Evolutionary conservation across 1,140 invertebrate species (phyloP).

Genomic region (Penaeus japonicus): DNA sequence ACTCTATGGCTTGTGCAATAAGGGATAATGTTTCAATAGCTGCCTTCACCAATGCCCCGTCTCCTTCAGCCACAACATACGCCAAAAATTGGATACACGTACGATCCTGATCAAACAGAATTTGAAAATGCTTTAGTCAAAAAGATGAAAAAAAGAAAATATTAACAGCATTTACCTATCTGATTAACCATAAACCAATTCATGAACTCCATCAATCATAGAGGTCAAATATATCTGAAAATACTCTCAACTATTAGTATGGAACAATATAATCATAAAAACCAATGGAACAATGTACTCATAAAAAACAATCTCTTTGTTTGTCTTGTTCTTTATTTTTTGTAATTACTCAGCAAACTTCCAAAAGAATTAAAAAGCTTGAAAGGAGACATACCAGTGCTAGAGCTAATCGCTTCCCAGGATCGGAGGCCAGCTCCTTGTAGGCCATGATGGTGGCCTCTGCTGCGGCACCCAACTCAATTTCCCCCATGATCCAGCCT

Average conservation of each 20-base stretch:
- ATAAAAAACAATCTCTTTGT: no score
- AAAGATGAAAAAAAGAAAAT: background rate
- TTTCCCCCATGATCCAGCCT: constrained; percentile 40
- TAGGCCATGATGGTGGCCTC: constrained; percentile 59
- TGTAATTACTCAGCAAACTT: background rate
- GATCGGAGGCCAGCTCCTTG: constrained; percentile 55
- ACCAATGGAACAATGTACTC: no score
- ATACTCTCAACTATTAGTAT: no score
- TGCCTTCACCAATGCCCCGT: constrained; percentile 46
- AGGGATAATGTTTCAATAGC: constrained; percentile 57
- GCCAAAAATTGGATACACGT: constrained; percentile 60
- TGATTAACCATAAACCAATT: background rate
- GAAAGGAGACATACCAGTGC: constrained; percentile 46
- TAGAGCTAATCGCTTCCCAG: constrained; percentile 54
- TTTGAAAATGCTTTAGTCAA: background rate
- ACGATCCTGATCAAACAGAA: constrained; percentile 48
- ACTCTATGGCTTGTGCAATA: constrained; percentile 54
- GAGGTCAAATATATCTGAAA: no score
- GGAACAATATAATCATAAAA: no score
- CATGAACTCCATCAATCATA: background rate
- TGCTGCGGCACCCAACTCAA: constrained; percentile 54
- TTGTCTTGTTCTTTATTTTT: background rate
- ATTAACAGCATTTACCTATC: background rate
- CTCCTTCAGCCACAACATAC: constrained; percentile 59
- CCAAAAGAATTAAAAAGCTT: background rate